These are phyloP conservation scores for Phoeniculus purpureus DNA, from an alignment of 2,797 vertebrate species.

Conservation along the genomic window DNA sequence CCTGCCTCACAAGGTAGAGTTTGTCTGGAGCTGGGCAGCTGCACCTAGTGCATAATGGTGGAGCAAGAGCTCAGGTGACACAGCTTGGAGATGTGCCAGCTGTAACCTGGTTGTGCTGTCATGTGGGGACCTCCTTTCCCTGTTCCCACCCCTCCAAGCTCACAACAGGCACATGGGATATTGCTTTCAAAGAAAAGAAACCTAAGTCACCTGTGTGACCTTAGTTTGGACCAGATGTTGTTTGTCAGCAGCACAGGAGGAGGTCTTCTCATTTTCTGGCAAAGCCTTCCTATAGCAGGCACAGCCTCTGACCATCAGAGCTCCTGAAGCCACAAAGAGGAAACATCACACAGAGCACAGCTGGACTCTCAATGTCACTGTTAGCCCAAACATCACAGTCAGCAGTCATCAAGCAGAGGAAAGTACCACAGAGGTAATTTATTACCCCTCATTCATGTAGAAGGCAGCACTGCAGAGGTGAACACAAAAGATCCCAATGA, in stretches of 20 bases:
- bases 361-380: neutral
- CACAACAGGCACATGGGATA: neutral
- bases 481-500: neutral
- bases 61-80: neutral
- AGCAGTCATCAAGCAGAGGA: neutral
- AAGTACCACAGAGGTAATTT: neutral
- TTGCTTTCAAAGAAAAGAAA: neutral
- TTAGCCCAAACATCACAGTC: neutral
- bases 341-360: neutral
- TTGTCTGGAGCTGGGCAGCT: neutral
- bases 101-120: fast-evolving
- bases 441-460: neutral
- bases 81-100: neutral
- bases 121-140: neutral
- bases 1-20: neutral
- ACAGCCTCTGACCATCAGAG: neutral
- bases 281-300: neutral
- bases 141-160: neutral
- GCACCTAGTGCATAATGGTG: neutral
- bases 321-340: neutral
- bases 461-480: neutral
- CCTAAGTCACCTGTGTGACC: neutral
- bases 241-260: neutral
- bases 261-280: fast-evolving
- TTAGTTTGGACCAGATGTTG: neutral